A percentile compares a stretch with the other conserved stretches of the same genome.
These are phyloP conservation scores for Hylaea fasciaria DNA, from an alignment of 2,888 invertebrate genomes.

Conservation along the genomic window DNA sequence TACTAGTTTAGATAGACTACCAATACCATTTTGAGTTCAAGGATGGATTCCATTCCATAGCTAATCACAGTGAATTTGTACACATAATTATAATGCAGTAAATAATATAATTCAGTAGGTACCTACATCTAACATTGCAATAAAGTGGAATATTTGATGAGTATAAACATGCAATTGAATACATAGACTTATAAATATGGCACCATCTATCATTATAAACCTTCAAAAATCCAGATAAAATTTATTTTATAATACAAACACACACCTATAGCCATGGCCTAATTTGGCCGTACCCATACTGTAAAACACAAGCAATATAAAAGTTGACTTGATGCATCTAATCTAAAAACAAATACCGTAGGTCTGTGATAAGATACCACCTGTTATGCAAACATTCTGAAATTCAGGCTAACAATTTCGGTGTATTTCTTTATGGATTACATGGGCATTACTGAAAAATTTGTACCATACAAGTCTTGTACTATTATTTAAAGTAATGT, in stretches of 20 bases:
- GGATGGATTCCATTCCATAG: no score
- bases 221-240: slow-evolving; percentile 16
- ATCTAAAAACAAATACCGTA: slow-evolving; percentile 75
- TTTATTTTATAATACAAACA: slow-evolving; percentile 10
- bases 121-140: no score
- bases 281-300: slow-evolving; percentile 48
- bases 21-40: no score
- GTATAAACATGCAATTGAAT: no score
- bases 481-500: no score
- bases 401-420: slow-evolving; percentile 60
- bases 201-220: slow-evolving; percentile 17
- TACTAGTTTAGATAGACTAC: no score
- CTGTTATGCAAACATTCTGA: slow-evolving; percentile 61
- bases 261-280: slow-evolving; percentile 66
- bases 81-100: no score
- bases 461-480: background rate
- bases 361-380: slow-evolving; percentile 70
- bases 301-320: slow-evolving; percentile 55
- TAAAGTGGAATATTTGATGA: no score
- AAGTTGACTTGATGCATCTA: slow-evolving; percentile 66
- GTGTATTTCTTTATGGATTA: slow-evolving; percentile 31
- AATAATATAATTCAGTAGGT: no score
- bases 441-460: slow-evolving; percentile 1
- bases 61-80: no score
- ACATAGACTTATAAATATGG: background rate